Base-by-base conservation (phyloP, 2,797 vertebrate genomes). In the Melanotaenia maccullochi region DNA sequence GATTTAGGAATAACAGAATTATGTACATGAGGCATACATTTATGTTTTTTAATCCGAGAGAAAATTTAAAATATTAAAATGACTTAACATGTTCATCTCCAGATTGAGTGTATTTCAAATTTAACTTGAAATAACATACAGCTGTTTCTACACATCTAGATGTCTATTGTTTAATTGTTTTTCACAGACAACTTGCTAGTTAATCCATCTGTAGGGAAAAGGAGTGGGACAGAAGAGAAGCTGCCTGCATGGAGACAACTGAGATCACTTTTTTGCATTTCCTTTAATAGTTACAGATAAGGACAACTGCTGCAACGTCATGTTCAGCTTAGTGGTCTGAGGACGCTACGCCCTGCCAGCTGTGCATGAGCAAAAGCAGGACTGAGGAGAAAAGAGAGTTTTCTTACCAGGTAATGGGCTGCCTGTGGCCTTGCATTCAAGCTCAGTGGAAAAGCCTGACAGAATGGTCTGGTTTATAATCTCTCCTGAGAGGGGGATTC, bases 391-490 rank as follows among this genome's bases (percentile, higher is more conserved):
- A 47, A 0, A 25, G 56, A 65, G n/a, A 61, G 3, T 51, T 58
- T 28, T 68, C 61, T 88, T 87, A 99, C 98, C 95, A 77, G 98
- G 98, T 9, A 93, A 55, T 68, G 98, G 98, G 75, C 90, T 96
- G 71, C 98, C 98, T 63, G 94, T 89, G 1, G 94, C 95, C 86
- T 93, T 96, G 85, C 98, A 99, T 78, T 97, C 94, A 16, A 99
- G 92, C 76, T 95, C 96, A 25, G 96, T 87, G 22, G 96, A 93
- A 87, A 93, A 97, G 75, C 95, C 95, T 54, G 95, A 89, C 68
- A 98, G 89, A 72, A 98, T 94, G 0, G 96, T 99, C 90, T 97
- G 96, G 87, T 99, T 98, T 78, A 96, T 75, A 56, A 91, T 92
- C 75, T 94, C 94, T 66, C 94, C 97, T 52, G 94, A 94, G 69